Conservation (phyloP, 2,888 invertebrate species). For the Nymphalis urticae region DNA sequence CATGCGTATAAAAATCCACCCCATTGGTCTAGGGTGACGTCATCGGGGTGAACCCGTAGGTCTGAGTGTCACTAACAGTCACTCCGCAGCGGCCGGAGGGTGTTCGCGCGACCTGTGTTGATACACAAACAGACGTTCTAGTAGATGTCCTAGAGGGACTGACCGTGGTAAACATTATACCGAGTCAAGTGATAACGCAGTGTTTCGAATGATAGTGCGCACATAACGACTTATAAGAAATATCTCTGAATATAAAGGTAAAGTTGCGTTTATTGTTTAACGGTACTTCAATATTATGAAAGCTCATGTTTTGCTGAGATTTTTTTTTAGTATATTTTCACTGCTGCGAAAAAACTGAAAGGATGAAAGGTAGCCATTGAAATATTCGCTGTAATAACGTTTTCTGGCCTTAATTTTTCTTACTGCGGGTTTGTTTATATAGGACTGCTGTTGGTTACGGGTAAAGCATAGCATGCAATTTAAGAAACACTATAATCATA, state of each 20-base stretch:
- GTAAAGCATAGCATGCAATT: constrained; percentile 19
- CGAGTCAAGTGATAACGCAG: constrained; percentile 38
- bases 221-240: constrained; percentile 12
- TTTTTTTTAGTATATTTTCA: constrained; percentile 32
- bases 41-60: constrained; percentile 78
- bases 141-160: constrained; percentile 41
- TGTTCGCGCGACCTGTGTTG: constrained; percentile 55
- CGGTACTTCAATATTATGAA: constrained; percentile 29
- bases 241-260: constrained; percentile 30
- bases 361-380: constrained; percentile 35
- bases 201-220: constrained; percentile 29
- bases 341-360: constrained; percentile 29
- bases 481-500: constrained; percentile 25
- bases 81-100: constrained; percentile 70
- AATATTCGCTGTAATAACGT: constrained; percentile 32
- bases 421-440: constrained; percentile 30
- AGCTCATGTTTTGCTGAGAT: constrained; percentile 27
- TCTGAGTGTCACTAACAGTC: constrained; percentile 78
- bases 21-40: constrained; percentile 80
- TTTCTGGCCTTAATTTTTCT: constrained; percentile 26
- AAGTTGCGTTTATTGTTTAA: constrained; percentile 30
- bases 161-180: constrained; percentile 39
- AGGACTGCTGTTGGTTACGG: constrained; percentile 26
- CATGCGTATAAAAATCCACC: constrained; percentile 70
- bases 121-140: constrained; percentile 67